phyloP scores from a whole-genome alignment of 2,888 invertebrate genomes.

The Eupithecia subfuscata region DNA sequence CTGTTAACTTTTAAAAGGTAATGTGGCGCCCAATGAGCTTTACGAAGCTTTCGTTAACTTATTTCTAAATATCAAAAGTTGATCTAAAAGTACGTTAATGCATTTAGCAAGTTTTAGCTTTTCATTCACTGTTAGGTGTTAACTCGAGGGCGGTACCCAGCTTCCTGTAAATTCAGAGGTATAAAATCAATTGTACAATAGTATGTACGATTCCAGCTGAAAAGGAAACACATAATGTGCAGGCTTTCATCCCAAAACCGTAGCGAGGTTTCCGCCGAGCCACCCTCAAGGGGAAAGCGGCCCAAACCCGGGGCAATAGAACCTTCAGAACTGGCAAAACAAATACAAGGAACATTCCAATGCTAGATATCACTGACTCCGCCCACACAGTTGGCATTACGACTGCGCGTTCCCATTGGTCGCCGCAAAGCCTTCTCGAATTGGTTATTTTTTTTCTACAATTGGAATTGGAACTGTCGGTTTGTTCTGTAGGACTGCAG shows the following conservation, averaged over 20 bases:
- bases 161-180: slow-evolving; percentile 8
- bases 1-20: slow-evolving; percentile 23
- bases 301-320: slow-evolving; percentile 81
- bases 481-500: slow-evolving; percentile 74
- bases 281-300: slow-evolving; percentile 80
- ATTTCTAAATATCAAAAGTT: slow-evolving; percentile 13
- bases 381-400: slow-evolving; percentile 84
- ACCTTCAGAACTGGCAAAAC: slow-evolving; percentile 81
- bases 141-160: background rate
- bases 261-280: slow-evolving; percentile 76
- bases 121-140: background rate
- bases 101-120: background rate
- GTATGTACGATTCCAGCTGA: slow-evolving; percentile 59
- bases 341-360: slow-evolving; percentile 84
- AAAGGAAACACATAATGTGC: slow-evolving; percentile 78
- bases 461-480: slow-evolving; percentile 82
- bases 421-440: slow-evolving; percentile 82
- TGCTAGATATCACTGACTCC: slow-evolving; percentile 84
- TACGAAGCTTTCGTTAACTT: slow-evolving; percentile 10
- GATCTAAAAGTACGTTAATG: background rate
- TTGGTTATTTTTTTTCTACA: slow-evolving; percentile 84
- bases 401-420: slow-evolving; percentile 82
- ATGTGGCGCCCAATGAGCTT: background rate
- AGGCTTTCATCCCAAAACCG: slow-evolving; percentile 74
- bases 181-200: slow-evolving; percentile 39